These are phyloP conservation scores for Platichthys stellatus DNA, from an alignment of 2,113 vertebrate species.

Conservation along the genomic window DNA sequence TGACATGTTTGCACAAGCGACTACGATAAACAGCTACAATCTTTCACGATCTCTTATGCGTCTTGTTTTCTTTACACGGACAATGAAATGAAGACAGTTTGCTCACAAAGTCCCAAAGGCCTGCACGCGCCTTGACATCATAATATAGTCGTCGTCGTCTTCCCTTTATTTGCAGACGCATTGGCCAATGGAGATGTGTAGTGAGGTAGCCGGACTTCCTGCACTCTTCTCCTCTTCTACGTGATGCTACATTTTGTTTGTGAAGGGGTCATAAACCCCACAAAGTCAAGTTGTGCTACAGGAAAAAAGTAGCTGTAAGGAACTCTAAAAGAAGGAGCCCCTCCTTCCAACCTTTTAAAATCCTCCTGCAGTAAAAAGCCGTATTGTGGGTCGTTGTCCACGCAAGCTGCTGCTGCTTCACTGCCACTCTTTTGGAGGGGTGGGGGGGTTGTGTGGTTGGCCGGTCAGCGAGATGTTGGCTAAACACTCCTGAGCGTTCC, in stretches of 20 bases:
- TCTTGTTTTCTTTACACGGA: slow-evolving; percentile 36
- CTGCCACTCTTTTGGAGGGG: slow-evolving; percentile 32
- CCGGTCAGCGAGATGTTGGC: slow-evolving; percentile 57
- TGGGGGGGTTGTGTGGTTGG: slow-evolving; percentile 30
- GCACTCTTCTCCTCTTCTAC: slow-evolving; percentile 18
- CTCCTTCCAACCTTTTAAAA: slow-evolving; percentile 30
- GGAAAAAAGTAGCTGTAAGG: slow-evolving; percentile 56
- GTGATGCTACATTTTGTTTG: slow-evolving; percentile 68
- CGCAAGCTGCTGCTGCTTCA: slow-evolving; percentile 40
- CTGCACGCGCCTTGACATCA: slow-evolving; percentile 43
- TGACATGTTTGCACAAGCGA: slow-evolving; percentile 29
- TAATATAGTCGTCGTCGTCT: slow-evolving; percentile 32
- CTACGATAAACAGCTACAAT: slow-evolving; percentile 32
- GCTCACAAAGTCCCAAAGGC: slow-evolving; percentile 19
- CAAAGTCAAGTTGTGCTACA: slow-evolving; percentile 67
- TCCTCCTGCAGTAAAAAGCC: slow-evolving; percentile 44
- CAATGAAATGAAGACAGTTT: slow-evolving; percentile 39
- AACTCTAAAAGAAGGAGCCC: slow-evolving; percentile 32
- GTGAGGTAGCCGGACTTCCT: slow-evolving; percentile 71
- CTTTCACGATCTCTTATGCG: slow-evolving; percentile 13
- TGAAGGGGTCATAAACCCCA: slow-evolving; percentile 44
- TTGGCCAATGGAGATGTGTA: slow-evolving; percentile 46
- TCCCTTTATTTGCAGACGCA: slow-evolving; percentile 18
- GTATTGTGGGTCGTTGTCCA: slow-evolving; percentile 33
- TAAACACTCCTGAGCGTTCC: slow-evolving; percentile 66